These are phyloP conservation scores for Microctenopoma steveboyesi DNA, from an alignment of 2,797 vertebrate genomes.

Conservation along the genomic window DNA sequence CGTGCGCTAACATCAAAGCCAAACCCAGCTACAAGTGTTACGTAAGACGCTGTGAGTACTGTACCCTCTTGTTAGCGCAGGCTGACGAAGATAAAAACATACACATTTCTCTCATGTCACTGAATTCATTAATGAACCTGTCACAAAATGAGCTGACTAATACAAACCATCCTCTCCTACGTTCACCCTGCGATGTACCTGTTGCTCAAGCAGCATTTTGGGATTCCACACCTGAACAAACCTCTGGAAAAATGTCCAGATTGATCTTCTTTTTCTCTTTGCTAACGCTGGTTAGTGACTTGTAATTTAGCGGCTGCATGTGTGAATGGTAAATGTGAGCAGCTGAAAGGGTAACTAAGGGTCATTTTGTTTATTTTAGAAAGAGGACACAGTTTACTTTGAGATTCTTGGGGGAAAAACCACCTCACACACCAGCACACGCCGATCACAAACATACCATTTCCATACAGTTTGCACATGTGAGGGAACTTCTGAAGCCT, in stretches of 20 bases:
- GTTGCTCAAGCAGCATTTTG: constrained; percentile 47
- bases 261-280: not conserved
- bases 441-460: too few species aligned
- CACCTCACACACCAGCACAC: too few species aligned
- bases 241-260: not conserved
- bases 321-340: not conserved
- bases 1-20: constrained; percentile 19
- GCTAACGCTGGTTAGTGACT: too few species aligned
- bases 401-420: too few species aligned
- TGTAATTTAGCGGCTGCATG: not conserved
- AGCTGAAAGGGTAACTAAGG: not conserved
- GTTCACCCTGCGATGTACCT: constrained; percentile 29
- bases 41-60: constrained; percentile 26
- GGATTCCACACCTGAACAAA: too few species aligned
- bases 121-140: constrained; percentile 13
- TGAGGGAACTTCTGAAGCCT: too few species aligned
- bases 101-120: constrained; percentile 13
- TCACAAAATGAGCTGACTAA: constrained; percentile 13
- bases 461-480: too few species aligned
- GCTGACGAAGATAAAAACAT: constrained; percentile 6
- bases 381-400: too few species aligned
- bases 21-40: constrained; percentile 33
- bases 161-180: not conserved
- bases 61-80: not conserved
- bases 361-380: not conserved